Conservation (phyloP, 2,113 vertebrate species). For the Hemichromis elongatus region DNA sequence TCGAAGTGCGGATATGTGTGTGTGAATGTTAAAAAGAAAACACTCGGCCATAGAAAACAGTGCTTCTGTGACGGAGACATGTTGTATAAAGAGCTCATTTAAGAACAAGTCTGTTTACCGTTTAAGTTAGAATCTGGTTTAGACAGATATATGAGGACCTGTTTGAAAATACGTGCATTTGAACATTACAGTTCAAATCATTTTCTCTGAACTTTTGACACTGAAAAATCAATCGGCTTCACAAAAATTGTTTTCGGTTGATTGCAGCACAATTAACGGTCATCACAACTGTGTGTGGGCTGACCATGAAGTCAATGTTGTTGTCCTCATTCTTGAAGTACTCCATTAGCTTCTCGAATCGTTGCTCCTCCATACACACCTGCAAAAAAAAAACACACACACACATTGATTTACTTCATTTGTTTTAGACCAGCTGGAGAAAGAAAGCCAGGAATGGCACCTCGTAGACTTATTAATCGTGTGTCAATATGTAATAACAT, state of each 20-base stretch:
- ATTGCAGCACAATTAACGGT: slow-evolving; percentile 24
- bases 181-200: not conserved
- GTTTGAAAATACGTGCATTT: not conserved
- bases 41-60: not conserved
- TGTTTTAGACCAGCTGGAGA: not conserved
- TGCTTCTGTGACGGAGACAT: no score
- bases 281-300: not conserved
- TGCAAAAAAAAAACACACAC: slow-evolving; percentile 59
- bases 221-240: not conserved
- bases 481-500: not conserved
- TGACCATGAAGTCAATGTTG: slow-evolving; percentile 98
- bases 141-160: not conserved
- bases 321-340: slow-evolving; percentile 96
- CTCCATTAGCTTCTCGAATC: slow-evolving; percentile 97
- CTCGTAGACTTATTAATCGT: not conserved
- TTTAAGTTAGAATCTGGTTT: not conserved
- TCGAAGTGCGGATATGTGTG: not conserved
- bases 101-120: not conserved
- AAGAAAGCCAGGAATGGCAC: not conserved
- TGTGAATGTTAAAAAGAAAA: not conserved
- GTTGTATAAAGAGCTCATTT: not conserved
- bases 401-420: not conserved
- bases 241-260: not conserved
- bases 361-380: slow-evolving; percentile 92
- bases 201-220: not conserved